phyloP scores from a whole-genome alignment of 2,888 invertebrate species.

The Palloptera scutellata region DNA sequence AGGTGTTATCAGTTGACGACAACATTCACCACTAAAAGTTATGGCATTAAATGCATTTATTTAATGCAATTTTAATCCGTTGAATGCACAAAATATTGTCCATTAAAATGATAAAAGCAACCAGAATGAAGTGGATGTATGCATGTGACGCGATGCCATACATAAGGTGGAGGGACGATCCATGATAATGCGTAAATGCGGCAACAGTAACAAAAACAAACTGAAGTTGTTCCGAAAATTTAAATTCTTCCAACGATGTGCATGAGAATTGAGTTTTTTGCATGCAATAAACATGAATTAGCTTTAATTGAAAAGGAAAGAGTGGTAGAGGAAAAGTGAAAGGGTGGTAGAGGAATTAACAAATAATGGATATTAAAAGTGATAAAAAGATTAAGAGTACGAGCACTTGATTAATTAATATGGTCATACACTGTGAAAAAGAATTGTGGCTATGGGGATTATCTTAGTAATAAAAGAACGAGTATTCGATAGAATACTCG shows the following conservation, averaged over 20 bases:
- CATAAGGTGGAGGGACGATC: not conserved
- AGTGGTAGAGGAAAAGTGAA: not conserved
- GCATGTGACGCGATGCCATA: not conserved
- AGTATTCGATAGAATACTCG: too few relatives aligned
- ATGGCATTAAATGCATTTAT: conserved; percentile 46
- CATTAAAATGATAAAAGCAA: conserved; percentile 4
- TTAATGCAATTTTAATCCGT: conserved; percentile 45
- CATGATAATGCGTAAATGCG: conserved; percentile 7
- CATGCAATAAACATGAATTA: not conserved
- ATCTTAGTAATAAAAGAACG: not conserved
- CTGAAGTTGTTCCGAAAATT: not conserved
- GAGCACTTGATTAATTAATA: too few relatives aligned
- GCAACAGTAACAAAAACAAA: not conserved
- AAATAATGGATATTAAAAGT: conserved; percentile 8
- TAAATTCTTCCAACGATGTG: not conserved
- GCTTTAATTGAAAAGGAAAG: not conserved
- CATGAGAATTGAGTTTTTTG: not conserved
- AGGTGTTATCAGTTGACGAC: conserved; percentile 38
- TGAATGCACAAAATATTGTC: conserved; percentile 28
- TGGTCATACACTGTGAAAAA: too few relatives aligned
- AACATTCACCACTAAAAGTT: conserved; percentile 39
- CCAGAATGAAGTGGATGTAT: not conserved
- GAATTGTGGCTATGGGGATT: not conserved
- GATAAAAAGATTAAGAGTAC: too few relatives aligned
- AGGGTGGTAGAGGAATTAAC: not conserved